phyloP scores from a whole-genome alignment of 2,797 vertebrate species.

The Tympanoctomys barrerae region DNA sequence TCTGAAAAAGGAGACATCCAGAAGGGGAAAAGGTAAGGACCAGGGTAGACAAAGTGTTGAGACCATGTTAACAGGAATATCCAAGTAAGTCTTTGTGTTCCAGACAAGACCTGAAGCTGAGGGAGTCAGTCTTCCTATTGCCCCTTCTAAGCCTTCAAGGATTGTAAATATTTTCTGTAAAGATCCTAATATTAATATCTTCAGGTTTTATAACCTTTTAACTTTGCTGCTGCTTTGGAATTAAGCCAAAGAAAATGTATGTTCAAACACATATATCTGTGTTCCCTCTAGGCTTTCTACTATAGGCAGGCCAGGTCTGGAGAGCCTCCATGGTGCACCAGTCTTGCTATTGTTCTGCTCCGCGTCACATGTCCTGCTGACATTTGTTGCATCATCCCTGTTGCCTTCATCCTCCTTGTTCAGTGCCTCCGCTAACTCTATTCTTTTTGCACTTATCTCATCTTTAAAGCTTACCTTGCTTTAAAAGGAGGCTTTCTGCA shows the following conservation, averaged over 20 bases:
- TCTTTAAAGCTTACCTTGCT: constrained; percentile 2
- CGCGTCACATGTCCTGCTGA: not conserved
- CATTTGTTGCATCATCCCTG: not conserved
- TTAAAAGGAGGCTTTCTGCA: constrained; percentile 4
- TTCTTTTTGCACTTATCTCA: not conserved
- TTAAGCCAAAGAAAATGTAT: not conserved
- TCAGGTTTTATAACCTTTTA: constrained; percentile 31
- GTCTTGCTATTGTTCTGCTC: not conserved
- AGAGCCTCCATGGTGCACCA: not conserved
- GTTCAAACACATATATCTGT: not conserved
- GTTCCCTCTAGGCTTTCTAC: constrained; percentile 7
- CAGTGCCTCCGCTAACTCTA: not conserved
- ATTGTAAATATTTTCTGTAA: constrained; percentile 31
- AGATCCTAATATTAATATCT: not conserved
- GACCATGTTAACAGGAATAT: not conserved
- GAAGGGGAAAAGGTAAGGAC: not conserved
- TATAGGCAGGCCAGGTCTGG: not conserved
- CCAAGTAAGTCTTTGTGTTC: not conserved
- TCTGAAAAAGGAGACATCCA: not conserved
- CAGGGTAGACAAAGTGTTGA: not conserved
- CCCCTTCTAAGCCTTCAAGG: not conserved
- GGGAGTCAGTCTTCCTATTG: not conserved
- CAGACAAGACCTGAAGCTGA: not conserved
- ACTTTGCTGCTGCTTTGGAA: not conserved
- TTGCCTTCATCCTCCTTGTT: not conserved